phyloP scores from a whole-genome alignment of 2,113 vertebrate genomes.

The Callorhinus ursinus region DNA sequence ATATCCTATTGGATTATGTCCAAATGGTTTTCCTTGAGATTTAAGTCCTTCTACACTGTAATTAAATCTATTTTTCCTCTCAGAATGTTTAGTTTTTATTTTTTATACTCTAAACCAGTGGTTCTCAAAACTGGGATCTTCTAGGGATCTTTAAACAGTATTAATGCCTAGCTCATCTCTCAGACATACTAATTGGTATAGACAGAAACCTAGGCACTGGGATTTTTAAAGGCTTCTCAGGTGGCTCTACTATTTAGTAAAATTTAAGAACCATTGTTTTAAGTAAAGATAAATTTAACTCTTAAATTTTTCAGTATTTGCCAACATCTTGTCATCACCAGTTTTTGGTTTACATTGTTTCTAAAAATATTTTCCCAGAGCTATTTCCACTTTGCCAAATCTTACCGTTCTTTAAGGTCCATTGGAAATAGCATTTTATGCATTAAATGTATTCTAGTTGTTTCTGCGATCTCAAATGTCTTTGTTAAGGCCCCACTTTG shows the following conservation, averaged over 20 bases:
- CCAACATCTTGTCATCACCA: background rate
- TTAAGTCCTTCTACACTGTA: background rate
- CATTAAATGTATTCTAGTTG: background rate
- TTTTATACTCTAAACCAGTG: background rate
- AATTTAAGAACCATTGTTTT: slow-evolving; percentile 9
- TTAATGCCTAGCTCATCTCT: background rate
- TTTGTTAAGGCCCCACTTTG: background rate
- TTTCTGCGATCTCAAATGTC: background rate
- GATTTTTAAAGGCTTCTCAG: background rate
- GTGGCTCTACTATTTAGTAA: background rate
- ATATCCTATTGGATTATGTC: background rate
- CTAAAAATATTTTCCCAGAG: background rate
- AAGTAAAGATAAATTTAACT: slow-evolving; percentile 1
- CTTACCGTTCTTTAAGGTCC: background rate
- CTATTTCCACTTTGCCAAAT: background rate
- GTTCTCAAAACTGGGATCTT: background rate
- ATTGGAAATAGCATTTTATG: background rate
- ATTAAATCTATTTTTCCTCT: background rate
- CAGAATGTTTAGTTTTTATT: background rate
- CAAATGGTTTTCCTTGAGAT: background rate
- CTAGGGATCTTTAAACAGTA: background rate
- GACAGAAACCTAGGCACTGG: background rate
- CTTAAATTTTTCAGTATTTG: background rate
- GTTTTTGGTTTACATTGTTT: background rate
- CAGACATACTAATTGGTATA: background rate